phyloP scores from a whole-genome alignment of 2,888 invertebrate species.

The Orchesellides sinensis region DNA sequence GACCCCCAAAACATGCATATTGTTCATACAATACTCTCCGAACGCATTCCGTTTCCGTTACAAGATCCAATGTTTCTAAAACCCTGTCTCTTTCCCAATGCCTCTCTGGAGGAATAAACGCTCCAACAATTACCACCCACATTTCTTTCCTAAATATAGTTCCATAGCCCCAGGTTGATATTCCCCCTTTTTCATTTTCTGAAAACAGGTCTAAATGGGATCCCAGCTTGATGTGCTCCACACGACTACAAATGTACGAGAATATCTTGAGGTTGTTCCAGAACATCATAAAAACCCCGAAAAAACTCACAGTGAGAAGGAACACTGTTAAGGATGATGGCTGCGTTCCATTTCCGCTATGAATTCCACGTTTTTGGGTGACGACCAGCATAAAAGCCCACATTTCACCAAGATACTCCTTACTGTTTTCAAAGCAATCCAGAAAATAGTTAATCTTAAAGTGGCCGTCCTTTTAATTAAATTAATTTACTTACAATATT shows the following conservation, averaged over 20 bases:
- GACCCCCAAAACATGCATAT: neutral
- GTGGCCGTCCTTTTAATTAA: no score
- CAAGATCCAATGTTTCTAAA: neutral
- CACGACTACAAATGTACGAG: neutral
- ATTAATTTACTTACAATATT: no score
- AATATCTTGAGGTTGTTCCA: constrained; percentile 1
- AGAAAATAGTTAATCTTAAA: no score
- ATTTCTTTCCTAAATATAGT: neutral
- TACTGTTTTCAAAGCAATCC: no score
- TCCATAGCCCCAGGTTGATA: neutral
- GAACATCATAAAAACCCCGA: neutral
- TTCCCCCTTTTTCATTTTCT: neutral
- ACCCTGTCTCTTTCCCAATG: neutral
- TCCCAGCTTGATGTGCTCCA: neutral
- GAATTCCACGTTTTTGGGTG: neutral
- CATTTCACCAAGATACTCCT: no score
- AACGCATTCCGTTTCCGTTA: neutral
- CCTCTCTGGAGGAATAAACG: neutral
- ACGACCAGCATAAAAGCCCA: neutral
- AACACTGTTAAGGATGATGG: neutral
- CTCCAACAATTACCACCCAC: neutral
- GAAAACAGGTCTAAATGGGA: neutral
- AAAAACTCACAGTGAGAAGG: neutral
- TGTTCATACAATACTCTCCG: neutral
- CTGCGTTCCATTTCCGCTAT: neutral